Conservation (phyloP, 1,140 invertebrate genomes). For the Diachasma alloeum region DNA sequence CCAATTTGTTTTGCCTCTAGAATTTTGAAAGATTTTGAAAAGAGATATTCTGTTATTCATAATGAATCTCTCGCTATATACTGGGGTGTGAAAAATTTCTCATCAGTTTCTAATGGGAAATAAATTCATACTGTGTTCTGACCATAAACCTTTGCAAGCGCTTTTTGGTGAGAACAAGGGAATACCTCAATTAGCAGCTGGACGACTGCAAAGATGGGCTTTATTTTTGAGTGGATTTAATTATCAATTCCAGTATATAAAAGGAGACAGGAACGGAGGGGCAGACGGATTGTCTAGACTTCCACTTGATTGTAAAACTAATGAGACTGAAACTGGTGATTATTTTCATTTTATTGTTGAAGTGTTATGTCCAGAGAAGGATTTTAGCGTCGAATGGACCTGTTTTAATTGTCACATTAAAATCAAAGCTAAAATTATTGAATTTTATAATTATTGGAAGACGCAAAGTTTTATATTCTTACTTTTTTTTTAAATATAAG, state of each 20-base stretch:
- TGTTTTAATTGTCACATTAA: too few species aligned
- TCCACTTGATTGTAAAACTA: conserved; percentile 32
- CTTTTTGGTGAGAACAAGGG: conserved; percentile 46
- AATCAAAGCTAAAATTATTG: too few species aligned
- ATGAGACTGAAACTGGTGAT: too few species aligned
- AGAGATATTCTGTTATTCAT: too few species aligned
- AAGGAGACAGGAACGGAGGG: conserved; percentile 38
- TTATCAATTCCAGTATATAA: conserved; percentile 44
- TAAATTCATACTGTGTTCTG: conserved; percentile 53
- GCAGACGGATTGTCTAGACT: conserved; percentile 48
- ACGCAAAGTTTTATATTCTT: too few species aligned
- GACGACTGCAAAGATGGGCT: conserved; percentile 45
- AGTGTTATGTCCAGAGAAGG: too few species aligned
- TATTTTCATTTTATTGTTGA: too few species aligned
- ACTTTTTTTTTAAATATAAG: too few species aligned
- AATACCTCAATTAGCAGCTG: conserved; percentile 44
- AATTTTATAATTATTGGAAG: too few species aligned
- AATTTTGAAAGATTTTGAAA: conserved; percentile 53
- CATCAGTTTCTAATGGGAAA: conserved; percentile 62
- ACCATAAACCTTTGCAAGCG: conserved; percentile 60
- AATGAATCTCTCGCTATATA: too few species aligned
- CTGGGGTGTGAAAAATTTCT: conserved; percentile 64
- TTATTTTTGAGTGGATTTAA: conserved; percentile 45
- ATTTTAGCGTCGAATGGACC: too few species aligned
- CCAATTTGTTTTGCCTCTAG: conserved; percentile 60